Conservation (phyloP, 1,140 invertebrate genomes). For the Formica selysi region DNA sequence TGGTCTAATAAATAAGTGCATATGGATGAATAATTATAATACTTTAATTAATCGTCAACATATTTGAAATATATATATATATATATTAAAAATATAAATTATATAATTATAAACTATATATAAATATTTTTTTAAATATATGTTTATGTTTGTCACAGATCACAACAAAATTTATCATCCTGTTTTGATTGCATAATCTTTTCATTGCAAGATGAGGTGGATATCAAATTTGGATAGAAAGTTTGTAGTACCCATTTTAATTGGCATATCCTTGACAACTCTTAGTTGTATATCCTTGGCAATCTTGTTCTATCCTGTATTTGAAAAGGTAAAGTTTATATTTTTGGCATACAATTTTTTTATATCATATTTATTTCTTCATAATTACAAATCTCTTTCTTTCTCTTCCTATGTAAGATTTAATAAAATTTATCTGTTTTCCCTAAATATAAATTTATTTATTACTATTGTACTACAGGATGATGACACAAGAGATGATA, state of each 20-base stretch:
- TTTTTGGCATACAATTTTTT: constrained; percentile 7
- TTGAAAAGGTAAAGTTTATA: constrained; percentile 80
- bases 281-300: constrained; percentile 71
- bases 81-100: too few relatives aligned
- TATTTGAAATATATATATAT: too few relatives aligned
- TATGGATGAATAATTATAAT: too few relatives aligned
- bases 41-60: too few relatives aligned
- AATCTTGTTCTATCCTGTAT: constrained; percentile 83
- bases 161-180: neutral
- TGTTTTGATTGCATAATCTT: neutral
- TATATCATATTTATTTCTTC: constrained; percentile 19
- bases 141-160: neutral
- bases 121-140: too few relatives aligned
- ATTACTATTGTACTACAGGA: constrained; percentile 59
- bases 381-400: constrained; percentile 25
- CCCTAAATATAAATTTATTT: neutral
- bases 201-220: constrained; percentile 70
- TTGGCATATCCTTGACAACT: constrained; percentile 85
- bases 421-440: neutral
- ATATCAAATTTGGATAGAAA: constrained; percentile 45
- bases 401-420: neutral
- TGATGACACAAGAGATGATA: constrained; percentile 70
- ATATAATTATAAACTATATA: too few relatives aligned
- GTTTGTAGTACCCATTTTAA: constrained; percentile 74
- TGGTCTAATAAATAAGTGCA: too few relatives aligned